phyloP scores from a whole-genome alignment of 2,113 vertebrate genomes.

The Pseudopipra pipra region DNA sequence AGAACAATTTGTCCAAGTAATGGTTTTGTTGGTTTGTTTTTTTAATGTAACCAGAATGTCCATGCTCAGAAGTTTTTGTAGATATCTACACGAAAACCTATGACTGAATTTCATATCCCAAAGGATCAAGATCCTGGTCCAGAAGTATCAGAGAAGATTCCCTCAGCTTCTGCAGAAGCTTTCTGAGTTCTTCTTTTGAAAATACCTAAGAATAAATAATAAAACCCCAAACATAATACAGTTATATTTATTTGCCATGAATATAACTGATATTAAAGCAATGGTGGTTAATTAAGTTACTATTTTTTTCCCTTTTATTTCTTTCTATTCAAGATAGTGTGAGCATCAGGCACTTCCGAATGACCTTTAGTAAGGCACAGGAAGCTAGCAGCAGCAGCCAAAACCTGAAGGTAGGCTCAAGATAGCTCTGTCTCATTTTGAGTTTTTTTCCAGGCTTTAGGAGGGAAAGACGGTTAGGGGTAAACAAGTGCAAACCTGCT shows the following conservation, averaged over 20 bases:
- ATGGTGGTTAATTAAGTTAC: background rate
- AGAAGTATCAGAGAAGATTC: constrained; percentile 89
- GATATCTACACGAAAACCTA: constrained; percentile 36
- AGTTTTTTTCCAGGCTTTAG: background rate
- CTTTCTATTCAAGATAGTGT: background rate
- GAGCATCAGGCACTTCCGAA: background rate
- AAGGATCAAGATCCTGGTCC: constrained; percentile 86
- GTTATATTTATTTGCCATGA: background rate
- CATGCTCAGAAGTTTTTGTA: background rate
- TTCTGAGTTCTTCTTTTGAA: constrained; percentile 87
- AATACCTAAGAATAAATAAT: constrained; percentile 82
- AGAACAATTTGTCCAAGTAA: background rate
- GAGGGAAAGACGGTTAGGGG: background rate
- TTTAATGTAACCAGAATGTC: constrained; percentile 3
- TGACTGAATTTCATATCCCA: constrained; percentile 88
- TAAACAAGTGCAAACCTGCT: background rate
- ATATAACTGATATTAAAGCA: background rate
- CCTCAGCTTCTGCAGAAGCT: constrained; percentile 84
- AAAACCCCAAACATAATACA: background rate
- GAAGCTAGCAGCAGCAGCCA: background rate
- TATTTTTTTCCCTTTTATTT: background rate
- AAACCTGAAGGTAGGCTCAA: background rate
- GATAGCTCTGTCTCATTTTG: background rate
- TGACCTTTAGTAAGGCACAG: background rate
- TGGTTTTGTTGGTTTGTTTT: background rate